Evolutionary conservation across 2,113 vertebrate species (phyloP).

Genomic region (Cygnus atratus): DNA sequence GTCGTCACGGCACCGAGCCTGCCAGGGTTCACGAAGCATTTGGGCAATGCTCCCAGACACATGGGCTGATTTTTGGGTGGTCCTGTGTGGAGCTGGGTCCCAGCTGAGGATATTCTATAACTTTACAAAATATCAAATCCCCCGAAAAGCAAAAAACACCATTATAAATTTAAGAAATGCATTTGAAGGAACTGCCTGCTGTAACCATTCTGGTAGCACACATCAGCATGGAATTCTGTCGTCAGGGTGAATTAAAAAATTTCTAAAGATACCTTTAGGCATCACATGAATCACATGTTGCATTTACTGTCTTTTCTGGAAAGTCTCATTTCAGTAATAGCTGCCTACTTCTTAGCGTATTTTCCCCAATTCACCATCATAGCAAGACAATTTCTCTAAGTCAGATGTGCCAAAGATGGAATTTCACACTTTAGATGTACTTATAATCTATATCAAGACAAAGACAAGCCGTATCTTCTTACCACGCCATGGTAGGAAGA

Average conservation of each 20-base stretch:
- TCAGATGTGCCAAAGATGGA: background rate
- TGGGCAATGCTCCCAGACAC: too few relatives aligned
- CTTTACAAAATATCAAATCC: background rate
- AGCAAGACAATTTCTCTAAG: background rate
- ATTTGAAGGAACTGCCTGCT: background rate
- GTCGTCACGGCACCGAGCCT: too few relatives aligned
- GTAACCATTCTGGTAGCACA: background rate
- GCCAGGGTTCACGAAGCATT: too few relatives aligned
- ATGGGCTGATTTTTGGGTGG: too few relatives aligned
- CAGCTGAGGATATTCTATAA: too few relatives aligned
- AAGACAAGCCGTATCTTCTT: background rate
- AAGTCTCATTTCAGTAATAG: background rate
- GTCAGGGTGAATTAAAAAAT: background rate
- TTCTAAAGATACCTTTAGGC: background rate
- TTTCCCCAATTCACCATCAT: background rate
- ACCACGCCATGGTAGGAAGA: background rate
- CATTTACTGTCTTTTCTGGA: background rate
- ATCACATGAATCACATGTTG: background rate
- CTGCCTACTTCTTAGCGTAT: background rate
- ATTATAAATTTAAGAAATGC: background rate
- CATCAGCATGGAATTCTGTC: background rate
- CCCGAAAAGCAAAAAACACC: background rate
- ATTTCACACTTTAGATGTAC: background rate
- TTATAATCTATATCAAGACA: background rate
- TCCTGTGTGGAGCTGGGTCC: too few relatives aligned